A percentile compares a stretch with the other conserved stretches of the same genome.
Conservation (phyloP, 1,140 invertebrate species). For the Drosophila busckii region DNA sequence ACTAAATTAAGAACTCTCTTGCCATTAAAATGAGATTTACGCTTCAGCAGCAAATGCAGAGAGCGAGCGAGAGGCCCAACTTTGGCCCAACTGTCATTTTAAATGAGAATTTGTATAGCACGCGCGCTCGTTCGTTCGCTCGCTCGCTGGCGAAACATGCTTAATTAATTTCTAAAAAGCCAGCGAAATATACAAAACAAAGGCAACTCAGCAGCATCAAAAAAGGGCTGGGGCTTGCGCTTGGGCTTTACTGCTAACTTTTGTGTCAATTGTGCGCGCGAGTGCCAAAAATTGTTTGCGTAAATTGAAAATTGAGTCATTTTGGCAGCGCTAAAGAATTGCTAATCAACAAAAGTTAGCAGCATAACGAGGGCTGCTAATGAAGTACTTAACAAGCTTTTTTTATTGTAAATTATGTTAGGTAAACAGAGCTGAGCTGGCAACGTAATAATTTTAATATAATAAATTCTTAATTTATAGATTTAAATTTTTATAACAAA, state of each 20-base stretch:
- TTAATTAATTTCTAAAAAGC: constrained; percentile 59
- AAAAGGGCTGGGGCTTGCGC: background rate
- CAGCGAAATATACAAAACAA: background rate
- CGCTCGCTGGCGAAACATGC: too few relatives aligned
- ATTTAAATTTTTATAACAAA: too few relatives aligned
- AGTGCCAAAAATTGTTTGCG: constrained; percentile 33
- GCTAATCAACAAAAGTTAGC: background rate
- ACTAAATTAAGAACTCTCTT: constrained; percentile 76
- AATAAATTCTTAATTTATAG: too few relatives aligned
- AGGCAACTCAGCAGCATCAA: background rate
- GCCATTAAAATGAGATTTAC: constrained; percentile 76
- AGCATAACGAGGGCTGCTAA: too few relatives aligned
- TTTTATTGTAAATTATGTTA: too few relatives aligned
- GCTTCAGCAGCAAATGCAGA: constrained; percentile 60
- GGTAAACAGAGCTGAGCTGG: too few relatives aligned
- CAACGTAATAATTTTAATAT: too few relatives aligned
- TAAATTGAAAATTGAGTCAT: constrained; percentile 39
- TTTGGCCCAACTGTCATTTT: constrained; percentile 70
- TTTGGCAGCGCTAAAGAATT: constrained; percentile 8
- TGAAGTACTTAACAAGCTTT: too few relatives aligned
- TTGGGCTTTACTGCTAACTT: constrained; percentile 21
- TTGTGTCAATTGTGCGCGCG: constrained; percentile 26
- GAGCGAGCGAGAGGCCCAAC: constrained; percentile 43
- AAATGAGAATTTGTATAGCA: constrained; percentile 61
- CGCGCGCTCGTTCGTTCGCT: constrained; percentile 1